Percentiles rank a stretch among this genome's conserved stretches.
Conservation (phyloP, 2,113 vertebrate species). For the Brachypteracias leptosomus region DNA sequence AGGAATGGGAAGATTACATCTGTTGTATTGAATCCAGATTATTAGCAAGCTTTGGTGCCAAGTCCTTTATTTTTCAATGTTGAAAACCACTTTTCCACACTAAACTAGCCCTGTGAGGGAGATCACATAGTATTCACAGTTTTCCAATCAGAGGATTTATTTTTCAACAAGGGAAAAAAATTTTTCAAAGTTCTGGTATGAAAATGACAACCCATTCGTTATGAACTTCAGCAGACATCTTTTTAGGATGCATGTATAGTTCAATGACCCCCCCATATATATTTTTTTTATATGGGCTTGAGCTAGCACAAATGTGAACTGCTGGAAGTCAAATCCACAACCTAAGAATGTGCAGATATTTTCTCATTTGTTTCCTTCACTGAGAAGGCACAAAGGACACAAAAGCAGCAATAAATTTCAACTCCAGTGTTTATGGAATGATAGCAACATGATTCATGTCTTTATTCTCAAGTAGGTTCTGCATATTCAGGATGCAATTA, state of each 20-base stretch:
- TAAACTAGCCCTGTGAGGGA: conserved; percentile 34
- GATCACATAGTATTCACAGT: conserved; percentile 8
- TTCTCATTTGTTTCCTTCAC: neutral
- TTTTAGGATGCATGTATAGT: neutral
- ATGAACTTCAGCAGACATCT: neutral
- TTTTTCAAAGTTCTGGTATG: neutral
- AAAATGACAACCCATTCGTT: conserved; percentile 13
- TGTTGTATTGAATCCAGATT: conserved; percentile 37
- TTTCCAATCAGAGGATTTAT: conserved; percentile 32
- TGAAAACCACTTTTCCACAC: conserved; percentile 12
- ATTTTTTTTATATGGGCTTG: neutral
- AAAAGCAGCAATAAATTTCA: neutral
- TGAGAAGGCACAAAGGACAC: neutral
- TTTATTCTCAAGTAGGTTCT: neutral
- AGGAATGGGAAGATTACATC: conserved; percentile 39
- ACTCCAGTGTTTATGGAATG: neutral
- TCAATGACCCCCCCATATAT: neutral
- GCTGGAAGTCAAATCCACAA: neutral
- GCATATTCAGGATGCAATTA: neutral
- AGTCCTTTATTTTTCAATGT: neutral
- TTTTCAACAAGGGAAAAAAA: conserved; percentile 37
- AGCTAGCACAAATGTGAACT: neutral
- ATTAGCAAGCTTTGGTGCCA: neutral
- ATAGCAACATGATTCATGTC: neutral
- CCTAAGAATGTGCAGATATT: neutral